Percentiles rank a stretch among this genome's conserved stretches.
These are phyloP conservation scores for Eilema griseolum DNA, from an alignment of 2,888 invertebrate genomes.

Conservation along the genomic window DNA sequence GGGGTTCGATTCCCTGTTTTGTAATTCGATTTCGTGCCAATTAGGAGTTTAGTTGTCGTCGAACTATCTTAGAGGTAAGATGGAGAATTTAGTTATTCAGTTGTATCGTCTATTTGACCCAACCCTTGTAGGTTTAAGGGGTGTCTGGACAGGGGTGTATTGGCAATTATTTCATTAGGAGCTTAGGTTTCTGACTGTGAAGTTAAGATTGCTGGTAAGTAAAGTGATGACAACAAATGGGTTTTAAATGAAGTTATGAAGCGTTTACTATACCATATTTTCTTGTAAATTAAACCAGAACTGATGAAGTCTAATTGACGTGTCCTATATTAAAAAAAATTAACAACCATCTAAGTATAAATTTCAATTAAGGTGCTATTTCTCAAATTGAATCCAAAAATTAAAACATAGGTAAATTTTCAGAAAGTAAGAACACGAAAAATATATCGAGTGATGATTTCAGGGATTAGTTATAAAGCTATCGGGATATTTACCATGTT, in stretches of 20 bases:
- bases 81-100: constrained; percentile 59
- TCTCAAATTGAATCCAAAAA: not conserved
- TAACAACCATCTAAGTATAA: too few species aligned
- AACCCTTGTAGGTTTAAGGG: constrained; percentile 54
- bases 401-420: not conserved
- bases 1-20: constrained; percentile 83
- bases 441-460: too few species aligned
- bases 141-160: constrained; percentile 38
- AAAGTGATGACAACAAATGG: constrained; percentile 1
- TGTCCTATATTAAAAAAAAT: too few species aligned
- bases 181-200: constrained; percentile 34
- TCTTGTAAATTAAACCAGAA: not conserved
- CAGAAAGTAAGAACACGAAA: too few species aligned
- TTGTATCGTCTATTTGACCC: constrained; percentile 60
- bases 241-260: not conserved
- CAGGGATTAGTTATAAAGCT: too few species aligned
- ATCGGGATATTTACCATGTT: too few species aligned
- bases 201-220: not conserved
- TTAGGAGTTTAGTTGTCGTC: constrained; percentile 83
- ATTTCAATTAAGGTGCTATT: not conserved
- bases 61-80: constrained; percentile 74
- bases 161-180: constrained; percentile 46
- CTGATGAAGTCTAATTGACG: too few species aligned
- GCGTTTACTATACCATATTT: not conserved
- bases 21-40: constrained; percentile 85